Base-by-base conservation (phyloP, 2,113 vertebrate genomes). In the Vidua macroura region DNA sequence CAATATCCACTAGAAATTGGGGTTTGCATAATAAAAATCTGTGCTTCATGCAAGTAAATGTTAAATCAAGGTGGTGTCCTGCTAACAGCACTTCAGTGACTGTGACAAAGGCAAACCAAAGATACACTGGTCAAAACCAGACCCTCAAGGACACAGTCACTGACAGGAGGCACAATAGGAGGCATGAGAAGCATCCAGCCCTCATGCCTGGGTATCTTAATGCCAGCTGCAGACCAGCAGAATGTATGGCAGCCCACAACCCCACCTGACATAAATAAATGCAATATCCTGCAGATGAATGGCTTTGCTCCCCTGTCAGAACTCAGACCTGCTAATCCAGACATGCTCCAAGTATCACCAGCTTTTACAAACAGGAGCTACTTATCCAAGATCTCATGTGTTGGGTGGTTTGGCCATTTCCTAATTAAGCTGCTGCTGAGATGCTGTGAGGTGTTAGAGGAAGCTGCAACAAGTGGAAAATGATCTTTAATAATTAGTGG, bases 271-370 rank as follows among this genome's bases (percentile, higher is more conserved):
- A 37, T 5, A 63, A 81, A 55, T 3, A 63, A 72, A 82, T 35
- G 24, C 31, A 78, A 15, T 16, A 51, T 13, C 39, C 44, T 16
- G 7, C 15, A 59, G 27, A 17, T 10, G 2, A 67, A 84, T 16
- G 31, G 44, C n/a, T 37, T 35, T 33, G 18, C 7, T 82, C 30
- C 39, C 48, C 51, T 70, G 25, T 37, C 70, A 73, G 67, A 83
- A 63, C 21, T 44, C 31, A 30, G 68, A 75, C 7, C 33, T 52
- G 52, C 17, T 72, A 49, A 92, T 48, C 64, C 59, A 72, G 85
- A 51, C 9, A 33, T 3, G 16, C 52, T 67, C 63, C 0, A 0
- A 80, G 11, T 17, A 39, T 15, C 48, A 27, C 8, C 25, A 67
- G 69, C 68, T 74, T 83, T 79, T 49, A 74, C 30, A 81, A 63